phyloP scores from a whole-genome alignment of 1,140 invertebrate genomes.

The Drosophila tsacasi region DNA sequence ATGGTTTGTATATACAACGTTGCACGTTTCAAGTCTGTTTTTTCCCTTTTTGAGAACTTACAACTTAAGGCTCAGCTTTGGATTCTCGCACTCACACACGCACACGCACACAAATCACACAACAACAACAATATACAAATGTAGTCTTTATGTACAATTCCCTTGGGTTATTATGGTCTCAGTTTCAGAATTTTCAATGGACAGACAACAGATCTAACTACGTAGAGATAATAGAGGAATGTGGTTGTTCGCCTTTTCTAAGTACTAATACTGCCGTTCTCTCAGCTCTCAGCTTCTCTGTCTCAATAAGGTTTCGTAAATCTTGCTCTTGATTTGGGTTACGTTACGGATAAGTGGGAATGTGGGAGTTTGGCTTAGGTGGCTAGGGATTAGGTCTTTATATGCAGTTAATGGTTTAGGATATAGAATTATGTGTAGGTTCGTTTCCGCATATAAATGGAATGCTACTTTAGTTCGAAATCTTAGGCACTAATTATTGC shows the following conservation, averaged over 20 bases:
- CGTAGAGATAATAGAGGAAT: slow-evolving; percentile 45
- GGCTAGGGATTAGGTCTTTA: slow-evolving; percentile 5
- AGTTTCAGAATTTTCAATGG: too few species aligned
- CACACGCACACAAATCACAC: slow-evolving; percentile 3
- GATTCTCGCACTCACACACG: background rate
- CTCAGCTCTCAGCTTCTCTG: slow-evolving; percentile 6
- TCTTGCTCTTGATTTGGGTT: background rate
- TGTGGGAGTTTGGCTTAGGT: slow-evolving; percentile 5
- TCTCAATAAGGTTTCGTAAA: background rate
- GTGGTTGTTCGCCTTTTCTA: slow-evolving; percentile 50
- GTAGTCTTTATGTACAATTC: slow-evolving; percentile 21
- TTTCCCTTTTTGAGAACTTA: background rate
- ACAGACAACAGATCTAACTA: slow-evolving; percentile 37
- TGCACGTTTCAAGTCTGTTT: slow-evolving; percentile 63
- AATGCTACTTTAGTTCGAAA: slow-evolving; percentile 62
- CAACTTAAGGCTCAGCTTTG: slow-evolving; percentile 1
- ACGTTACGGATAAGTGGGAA: slow-evolving; percentile 5
- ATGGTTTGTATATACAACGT: slow-evolving; percentile 42
- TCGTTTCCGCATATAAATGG: slow-evolving; percentile 57
- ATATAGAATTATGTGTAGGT: background rate
- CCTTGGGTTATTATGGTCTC: background rate
- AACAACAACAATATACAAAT: slow-evolving; percentile 3
- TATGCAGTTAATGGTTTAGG: background rate
- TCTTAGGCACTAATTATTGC: slow-evolving; percentile 66
- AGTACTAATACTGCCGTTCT: slow-evolving; percentile 59